phyloP scores from a whole-genome alignment of 2,113 vertebrate genomes.

The Serinus canaria region DNA sequence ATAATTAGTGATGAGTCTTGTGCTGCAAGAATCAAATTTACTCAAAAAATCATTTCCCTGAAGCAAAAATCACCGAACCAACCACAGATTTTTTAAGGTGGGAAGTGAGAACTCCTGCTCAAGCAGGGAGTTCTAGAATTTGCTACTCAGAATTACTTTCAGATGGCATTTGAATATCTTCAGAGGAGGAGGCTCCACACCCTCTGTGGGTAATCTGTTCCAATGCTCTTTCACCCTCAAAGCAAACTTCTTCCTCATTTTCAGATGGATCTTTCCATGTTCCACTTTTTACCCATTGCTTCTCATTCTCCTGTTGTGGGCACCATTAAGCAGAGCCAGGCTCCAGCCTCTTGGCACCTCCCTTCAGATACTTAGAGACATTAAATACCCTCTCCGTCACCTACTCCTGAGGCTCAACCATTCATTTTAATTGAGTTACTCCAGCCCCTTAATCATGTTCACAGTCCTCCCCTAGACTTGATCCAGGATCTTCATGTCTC shows the following conservation, averaged over 20 bases:
- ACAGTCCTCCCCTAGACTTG: neutral
- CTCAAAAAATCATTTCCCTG: neutral
- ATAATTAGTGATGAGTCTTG: neutral
- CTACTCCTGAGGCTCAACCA: neutral
- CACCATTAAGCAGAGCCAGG: neutral
- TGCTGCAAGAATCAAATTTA: neutral
- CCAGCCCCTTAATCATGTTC: neutral
- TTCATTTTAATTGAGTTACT: neutral
- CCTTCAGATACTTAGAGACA: neutral
- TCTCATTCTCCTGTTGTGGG: neutral
- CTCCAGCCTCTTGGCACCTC: neutral
- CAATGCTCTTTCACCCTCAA: neutral
- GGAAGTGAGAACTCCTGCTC: neutral
- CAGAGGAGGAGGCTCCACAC: neutral
- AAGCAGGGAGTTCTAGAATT: accelerated
- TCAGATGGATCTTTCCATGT: accelerated
- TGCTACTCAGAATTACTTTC: neutral
- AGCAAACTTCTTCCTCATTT: neutral
- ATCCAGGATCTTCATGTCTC: neutral
- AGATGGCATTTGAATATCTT: neutral
- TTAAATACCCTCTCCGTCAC: neutral
- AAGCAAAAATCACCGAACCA: neutral
- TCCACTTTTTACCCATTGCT: neutral
- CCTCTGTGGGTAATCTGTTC: neutral
- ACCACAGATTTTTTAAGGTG: neutral